These are phyloP conservation scores for Drosophila mercatorum DNA, from an alignment of 2,888 invertebrate species.

Conservation along the genomic window DNA sequence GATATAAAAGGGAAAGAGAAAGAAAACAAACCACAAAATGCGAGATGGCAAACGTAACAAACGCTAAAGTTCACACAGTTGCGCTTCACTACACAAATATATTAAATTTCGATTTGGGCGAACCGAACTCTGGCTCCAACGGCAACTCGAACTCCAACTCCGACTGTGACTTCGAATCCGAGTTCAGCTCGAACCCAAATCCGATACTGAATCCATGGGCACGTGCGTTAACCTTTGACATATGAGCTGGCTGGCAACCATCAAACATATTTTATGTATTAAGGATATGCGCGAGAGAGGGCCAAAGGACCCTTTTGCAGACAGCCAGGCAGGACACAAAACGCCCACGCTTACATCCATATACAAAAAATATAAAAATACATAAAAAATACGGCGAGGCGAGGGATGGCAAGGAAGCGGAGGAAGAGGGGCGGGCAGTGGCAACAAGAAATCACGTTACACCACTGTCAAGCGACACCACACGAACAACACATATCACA, in stretches of 20 bases:
- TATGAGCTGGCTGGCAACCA: slow-evolving; percentile 73
- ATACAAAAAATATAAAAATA: slow-evolving; percentile 24
- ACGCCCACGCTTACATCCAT: slow-evolving; percentile 32
- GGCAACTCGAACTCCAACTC: not conserved
- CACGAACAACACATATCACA: slow-evolving; percentile 40
- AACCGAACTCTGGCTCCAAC: slow-evolving; percentile 31
- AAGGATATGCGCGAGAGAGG: slow-evolving; percentile 60
- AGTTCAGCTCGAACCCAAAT: slow-evolving; percentile 34
- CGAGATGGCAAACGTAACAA: slow-evolving; percentile 32
- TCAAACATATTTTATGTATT: slow-evolving; percentile 81
- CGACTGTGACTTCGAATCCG: slow-evolving; percentile 9
- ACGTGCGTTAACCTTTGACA: slow-evolving; percentile 82
- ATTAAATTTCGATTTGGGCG: slow-evolving; percentile 76
- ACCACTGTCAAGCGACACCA: slow-evolving; percentile 44
- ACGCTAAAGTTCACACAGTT: slow-evolving; percentile 61
- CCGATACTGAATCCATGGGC: slow-evolving; percentile 63
- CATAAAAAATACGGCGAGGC: slow-evolving; percentile 6
- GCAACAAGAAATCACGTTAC: slow-evolving; percentile 69
- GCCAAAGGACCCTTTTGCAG: slow-evolving; percentile 15
- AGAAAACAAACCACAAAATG: slow-evolving; percentile 51
- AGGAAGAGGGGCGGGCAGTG: not conserved
- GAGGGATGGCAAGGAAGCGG: not conserved
- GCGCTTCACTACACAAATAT: slow-evolving; percentile 70
- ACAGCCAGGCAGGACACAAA: slow-evolving; percentile 23
- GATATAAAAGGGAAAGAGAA: slow-evolving; percentile 10